Conservation (phyloP, 2,797 vertebrate genomes). For the Peromyscus melanophrys region DNA sequence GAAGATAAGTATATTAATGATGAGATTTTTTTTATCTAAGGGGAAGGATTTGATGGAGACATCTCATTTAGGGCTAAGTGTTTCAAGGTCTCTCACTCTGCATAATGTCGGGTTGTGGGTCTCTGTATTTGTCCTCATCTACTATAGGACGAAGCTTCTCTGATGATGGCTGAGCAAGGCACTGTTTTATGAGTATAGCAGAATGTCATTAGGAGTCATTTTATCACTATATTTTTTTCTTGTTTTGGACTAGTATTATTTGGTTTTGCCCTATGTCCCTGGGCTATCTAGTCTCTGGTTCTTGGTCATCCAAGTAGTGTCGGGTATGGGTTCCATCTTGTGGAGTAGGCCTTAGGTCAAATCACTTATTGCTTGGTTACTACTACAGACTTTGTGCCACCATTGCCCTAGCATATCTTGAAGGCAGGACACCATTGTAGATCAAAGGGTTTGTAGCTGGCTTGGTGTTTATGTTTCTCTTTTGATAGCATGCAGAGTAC, state of each 20-base stretch:
- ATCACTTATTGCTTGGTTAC: neutral
- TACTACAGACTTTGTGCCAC: neutral
- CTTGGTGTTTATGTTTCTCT: neutral
- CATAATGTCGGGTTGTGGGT: neutral
- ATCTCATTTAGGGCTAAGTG: neutral
- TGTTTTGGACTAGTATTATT: neutral
- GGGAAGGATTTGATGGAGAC: neutral
- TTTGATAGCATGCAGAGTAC: neutral
- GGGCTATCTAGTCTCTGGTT: neutral
- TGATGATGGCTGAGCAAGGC: neutral
- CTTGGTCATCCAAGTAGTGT: neutral
- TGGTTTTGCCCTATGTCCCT: neutral
- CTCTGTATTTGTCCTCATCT: neutral
- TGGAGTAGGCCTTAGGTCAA: neutral
- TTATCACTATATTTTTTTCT: neutral
- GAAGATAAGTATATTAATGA: neutral
- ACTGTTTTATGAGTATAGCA: neutral
- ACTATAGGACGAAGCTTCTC: neutral
- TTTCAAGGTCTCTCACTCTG: neutral
- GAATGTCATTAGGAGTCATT: neutral
- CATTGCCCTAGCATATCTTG: neutral
- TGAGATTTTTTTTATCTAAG: constrained; percentile 28
- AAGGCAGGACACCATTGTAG: neutral
- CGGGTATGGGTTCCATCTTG: too few species aligned
- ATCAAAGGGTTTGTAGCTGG: neutral